Base-by-base conservation (phyloP, 30 jellyfish, hydroid and myxozoan genomes). In the Sanderia malayensis region DNA sequence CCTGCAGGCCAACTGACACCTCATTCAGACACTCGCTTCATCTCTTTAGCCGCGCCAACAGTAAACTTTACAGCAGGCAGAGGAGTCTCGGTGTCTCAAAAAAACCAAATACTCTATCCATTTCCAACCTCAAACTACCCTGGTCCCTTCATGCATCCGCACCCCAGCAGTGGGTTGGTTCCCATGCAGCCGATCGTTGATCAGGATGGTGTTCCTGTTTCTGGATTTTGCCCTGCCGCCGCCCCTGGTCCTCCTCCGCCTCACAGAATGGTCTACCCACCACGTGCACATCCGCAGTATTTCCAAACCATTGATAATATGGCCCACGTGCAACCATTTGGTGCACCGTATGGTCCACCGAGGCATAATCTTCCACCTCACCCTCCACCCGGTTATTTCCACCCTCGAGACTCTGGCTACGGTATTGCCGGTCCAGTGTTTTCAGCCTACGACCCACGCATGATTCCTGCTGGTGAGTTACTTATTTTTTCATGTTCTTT, bases 291-390 rank as follows among this genome's bases (percentile, higher is more conserved):
- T 52, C 85, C 29, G 74, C 62, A 57, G 27, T 73, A 37, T 49
- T 46, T 4, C 31, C 59, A 67, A 37, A 76, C 33, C 59, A 58
- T 9, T 26, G 80, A 47, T 61, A 47, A 23, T 72, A 64, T 2
- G 24, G 24, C 27, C 15, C 70, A 26, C 9, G 22, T 65, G 73
- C 80, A 75, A 11, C 73, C 26, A 29, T 76, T 76, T 62, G n/a
- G n/a, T n/a, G n/a, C n/a, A n/a, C 73, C 79, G 7, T 76, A 76
- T 25, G 73, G 45, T 19, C 49, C 73, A 47, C 80, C 88, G 52
- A 76, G 88, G 29, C 60, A 34, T 47, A 62, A 2, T 8, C 11
- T 60, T 11, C n/a, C n/a, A n/a, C n/a, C n/a, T 47, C 63, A 2
- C 6, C 80, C 79, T 18, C 64, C 71, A n/a, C 80, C 88, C 24